phyloP scores from a whole-genome alignment of 2,113 vertebrate species.

The Dasyurus viverrinus region DNA sequence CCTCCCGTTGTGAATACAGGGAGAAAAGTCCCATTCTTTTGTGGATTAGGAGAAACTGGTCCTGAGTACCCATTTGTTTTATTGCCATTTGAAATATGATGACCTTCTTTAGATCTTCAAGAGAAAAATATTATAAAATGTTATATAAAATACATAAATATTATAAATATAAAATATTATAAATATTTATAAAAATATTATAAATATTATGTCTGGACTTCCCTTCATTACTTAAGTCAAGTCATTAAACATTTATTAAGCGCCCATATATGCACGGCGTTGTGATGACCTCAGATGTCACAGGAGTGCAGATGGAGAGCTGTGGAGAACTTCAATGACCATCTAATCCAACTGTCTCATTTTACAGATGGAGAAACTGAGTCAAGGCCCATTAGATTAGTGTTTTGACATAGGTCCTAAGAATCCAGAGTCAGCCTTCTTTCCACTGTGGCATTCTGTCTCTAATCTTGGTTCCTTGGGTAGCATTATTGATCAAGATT shows the following conservation, averaged over 20 bases:
- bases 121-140: slow-evolving; percentile 9
- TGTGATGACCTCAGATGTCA: background rate
- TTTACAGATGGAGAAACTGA: background rate
- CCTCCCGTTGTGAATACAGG: slow-evolving; percentile 24
- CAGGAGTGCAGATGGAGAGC: background rate
- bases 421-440: background rate
- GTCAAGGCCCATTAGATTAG: background rate
- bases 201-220: background rate
- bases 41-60: slow-evolving; percentile 20
- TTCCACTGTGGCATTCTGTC: background rate
- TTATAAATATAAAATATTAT: no score
- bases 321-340: background rate
- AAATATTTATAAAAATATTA: no score
- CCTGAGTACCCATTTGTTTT: slow-evolving; percentile 9
- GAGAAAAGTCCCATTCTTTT: slow-evolving; percentile 16
- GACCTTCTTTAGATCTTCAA: background rate
- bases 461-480: background rate
- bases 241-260: background rate
- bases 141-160: no score
- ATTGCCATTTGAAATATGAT: slow-evolving; percentile 13
- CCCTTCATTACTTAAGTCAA: background rate
- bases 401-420: background rate
- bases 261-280: background rate
- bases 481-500: background rate
- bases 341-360: background rate